A percentile compares a stretch with the other conserved stretches of the same genome.
phyloP scores from a whole-genome alignment of 2,113 vertebrate species.

The Pogona vitticeps region DNA sequence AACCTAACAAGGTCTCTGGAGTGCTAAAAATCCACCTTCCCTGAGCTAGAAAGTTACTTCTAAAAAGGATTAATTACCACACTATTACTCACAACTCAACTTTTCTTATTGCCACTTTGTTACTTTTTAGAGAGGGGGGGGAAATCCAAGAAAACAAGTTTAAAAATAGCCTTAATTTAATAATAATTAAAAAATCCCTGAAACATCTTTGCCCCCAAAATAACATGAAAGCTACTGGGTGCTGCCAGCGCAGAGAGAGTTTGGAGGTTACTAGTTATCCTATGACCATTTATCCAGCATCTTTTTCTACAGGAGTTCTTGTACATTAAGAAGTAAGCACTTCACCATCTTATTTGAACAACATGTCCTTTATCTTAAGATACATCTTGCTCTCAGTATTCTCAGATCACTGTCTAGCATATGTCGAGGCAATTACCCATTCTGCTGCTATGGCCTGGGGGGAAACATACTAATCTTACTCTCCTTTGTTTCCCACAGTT shows the following conservation, averaged over 20 bases:
- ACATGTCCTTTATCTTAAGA: background rate
- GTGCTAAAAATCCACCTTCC: too few relatives aligned
- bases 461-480: constrained; percentile 11
- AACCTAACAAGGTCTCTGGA: too few relatives aligned
- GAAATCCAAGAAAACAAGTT: too few relatives aligned
- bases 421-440: background rate
- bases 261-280: background rate
- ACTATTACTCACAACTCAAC: too few relatives aligned
- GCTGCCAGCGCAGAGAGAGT: background rate
- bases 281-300: background rate
- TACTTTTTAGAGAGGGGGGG: too few relatives aligned
- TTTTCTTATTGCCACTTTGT: too few relatives aligned
- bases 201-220: too few relatives aligned
- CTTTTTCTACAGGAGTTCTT: background rate
- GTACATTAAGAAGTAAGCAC: background rate
- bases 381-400: background rate
- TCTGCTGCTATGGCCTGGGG: background rate
- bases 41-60: too few relatives aligned
- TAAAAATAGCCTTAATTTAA: too few relatives aligned
- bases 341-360: background rate
- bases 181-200: too few relatives aligned
- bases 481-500: background rate
- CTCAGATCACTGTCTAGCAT: too few relatives aligned
- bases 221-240: background rate
- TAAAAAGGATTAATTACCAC: too few relatives aligned